Conservation (phyloP, 2,113 vertebrate species). For the Athene cunicularia region DNA sequence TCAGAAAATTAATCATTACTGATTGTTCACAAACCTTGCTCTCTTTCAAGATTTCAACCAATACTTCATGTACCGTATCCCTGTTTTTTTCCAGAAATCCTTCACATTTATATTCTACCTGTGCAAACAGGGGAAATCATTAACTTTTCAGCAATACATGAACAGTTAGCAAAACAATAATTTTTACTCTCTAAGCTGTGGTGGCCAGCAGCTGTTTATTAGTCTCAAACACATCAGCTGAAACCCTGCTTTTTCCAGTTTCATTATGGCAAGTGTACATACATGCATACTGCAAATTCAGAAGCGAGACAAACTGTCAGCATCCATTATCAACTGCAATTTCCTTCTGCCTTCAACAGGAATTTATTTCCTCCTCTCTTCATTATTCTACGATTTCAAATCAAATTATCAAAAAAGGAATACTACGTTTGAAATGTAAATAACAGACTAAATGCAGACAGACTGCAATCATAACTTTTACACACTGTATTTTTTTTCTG, state of each 20-base stretch:
- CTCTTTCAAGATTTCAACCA: conserved; percentile 85
- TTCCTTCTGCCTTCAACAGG: background rate
- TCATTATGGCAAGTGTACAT: background rate
- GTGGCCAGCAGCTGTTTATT: background rate
- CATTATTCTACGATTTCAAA: background rate
- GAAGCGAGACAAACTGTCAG: background rate
- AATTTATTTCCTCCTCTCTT: background rate
- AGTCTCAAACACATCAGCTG: background rate
- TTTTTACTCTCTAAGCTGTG: background rate
- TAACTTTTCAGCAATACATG: background rate
- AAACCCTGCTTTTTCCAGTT: background rate
- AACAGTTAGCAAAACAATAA: background rate
- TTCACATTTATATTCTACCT: conserved; percentile 95
- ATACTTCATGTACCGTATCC: conserved; percentile 91
- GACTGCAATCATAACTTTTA: background rate
- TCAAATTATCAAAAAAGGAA: background rate
- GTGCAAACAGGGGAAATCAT: conserved; percentile 11
- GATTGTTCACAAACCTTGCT: conserved; percentile 85
- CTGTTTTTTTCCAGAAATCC: conserved; percentile 98
- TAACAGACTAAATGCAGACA: background rate
- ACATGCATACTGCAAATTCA: background rate
- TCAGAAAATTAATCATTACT: background rate
- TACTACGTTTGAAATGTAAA: background rate
- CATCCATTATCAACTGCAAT: background rate
- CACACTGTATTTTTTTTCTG: background rate